Percentiles rank a stretch among this genome's conserved stretches.
These are phyloP conservation scores for Brevimyrus niger DNA, from an alignment of 2,113 vertebrate species.

Conservation along the genomic window DNA sequence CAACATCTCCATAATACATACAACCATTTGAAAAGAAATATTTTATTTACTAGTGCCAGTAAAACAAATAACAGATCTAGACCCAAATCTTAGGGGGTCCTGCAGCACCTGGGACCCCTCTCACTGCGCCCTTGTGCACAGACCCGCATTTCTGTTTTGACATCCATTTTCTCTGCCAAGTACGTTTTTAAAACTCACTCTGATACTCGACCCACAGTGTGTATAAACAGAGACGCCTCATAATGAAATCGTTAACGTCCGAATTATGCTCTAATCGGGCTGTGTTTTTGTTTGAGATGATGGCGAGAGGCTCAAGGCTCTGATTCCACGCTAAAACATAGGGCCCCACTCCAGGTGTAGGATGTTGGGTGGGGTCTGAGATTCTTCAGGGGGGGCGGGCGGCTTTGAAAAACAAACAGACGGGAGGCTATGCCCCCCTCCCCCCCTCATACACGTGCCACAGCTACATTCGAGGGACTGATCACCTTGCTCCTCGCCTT, in stretches of 20 bases:
- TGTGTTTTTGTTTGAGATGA: neutral
- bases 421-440: neutral
- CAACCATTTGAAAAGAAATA: neutral
- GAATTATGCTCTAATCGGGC: neutral
- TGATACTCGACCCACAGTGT: neutral
- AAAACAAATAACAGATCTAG: neutral
- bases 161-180: neutral
- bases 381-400: neutral
- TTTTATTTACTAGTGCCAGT: neutral
- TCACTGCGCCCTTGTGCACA: neutral
- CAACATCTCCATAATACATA: neutral
- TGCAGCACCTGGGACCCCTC: neutral
- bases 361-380: neutral
- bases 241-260: neutral
- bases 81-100: neutral
- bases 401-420: neutral
- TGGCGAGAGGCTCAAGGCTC: neutral
- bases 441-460: neutral
- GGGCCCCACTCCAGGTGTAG: neutral
- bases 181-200: neutral
- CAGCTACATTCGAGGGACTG: neutral
- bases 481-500: neutral
- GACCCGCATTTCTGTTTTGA: neutral
- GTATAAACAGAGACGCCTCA: neutral
- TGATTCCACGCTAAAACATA: neutral